Conservation (phyloP, 2,888 invertebrate genomes). For the Nemotelus pantherinus region DNA sequence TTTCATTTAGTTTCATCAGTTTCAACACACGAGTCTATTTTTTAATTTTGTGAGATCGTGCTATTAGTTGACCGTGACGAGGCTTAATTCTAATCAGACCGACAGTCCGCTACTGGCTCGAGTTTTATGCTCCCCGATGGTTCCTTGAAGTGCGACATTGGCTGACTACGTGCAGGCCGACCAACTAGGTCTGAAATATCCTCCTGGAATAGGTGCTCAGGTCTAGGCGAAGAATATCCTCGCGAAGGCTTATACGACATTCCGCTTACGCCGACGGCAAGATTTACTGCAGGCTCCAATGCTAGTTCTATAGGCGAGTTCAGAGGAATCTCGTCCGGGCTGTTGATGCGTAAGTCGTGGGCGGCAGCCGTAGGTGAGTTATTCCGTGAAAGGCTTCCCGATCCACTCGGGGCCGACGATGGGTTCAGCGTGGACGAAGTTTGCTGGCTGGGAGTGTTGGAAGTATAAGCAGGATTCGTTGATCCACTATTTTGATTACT, state of each 20-base stretch:
- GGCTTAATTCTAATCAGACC: constrained; percentile 68
- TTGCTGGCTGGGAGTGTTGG: constrained; percentile 38
- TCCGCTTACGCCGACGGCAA: constrained; percentile 67
- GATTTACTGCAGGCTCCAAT: constrained; percentile 69
- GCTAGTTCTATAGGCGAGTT: constrained; percentile 74
- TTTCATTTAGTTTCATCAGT: too few species aligned
- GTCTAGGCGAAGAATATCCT: constrained; percentile 68
- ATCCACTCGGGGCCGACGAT: constrained; percentile 55
- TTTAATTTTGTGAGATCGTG: too few species aligned
- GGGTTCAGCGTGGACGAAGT: constrained; percentile 54
- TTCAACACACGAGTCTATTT: too few species aligned
- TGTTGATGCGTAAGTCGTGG: constrained; percentile 64
- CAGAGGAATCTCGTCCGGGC: constrained; percentile 71
- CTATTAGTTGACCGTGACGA: too few species aligned
- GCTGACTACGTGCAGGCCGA: constrained; percentile 61
- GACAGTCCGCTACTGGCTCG: constrained; percentile 74
- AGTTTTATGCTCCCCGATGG: constrained; percentile 74
- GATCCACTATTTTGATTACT: constrained; percentile 51
- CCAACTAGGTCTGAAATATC: constrained; percentile 67
- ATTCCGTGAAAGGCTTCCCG: constrained; percentile 59
- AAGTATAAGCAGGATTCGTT: constrained; percentile 48
- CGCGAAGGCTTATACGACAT: constrained; percentile 72
- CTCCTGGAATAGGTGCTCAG: constrained; percentile 73
- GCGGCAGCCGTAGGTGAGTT: constrained; percentile 65
- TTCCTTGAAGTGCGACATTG: constrained; percentile 61